Percentiles rank a stretch among this genome's conserved stretches.
Evolutionary conservation across 2,797 vertebrate species (phyloP).

Genomic region (Chelon labrosus): DNA sequence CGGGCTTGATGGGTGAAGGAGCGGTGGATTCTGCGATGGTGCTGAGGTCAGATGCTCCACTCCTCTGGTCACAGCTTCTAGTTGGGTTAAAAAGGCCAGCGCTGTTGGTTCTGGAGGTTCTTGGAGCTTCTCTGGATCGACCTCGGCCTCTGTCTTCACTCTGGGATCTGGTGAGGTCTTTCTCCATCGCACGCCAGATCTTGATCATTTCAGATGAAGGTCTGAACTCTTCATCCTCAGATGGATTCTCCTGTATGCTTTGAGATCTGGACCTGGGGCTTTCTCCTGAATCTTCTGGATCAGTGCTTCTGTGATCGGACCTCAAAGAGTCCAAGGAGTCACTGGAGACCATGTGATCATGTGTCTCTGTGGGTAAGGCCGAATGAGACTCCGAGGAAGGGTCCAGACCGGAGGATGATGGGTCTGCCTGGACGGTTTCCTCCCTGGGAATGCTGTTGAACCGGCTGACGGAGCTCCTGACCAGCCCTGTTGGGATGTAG

Average conservation of each 20-base stretch:
- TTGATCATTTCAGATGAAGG: slow-evolving; percentile 87
- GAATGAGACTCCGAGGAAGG: slow-evolving; percentile 16
- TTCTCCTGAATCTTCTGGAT: slow-evolving; percentile 33
- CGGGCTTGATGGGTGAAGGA: slow-evolving; percentile 59
- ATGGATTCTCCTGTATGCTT: slow-evolving; percentile 25
- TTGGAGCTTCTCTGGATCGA: slow-evolving; percentile 19
- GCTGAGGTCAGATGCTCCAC: slow-evolving; percentile 77
- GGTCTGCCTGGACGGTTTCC: slow-evolving; percentile 13
- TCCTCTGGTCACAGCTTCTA: slow-evolving; percentile 21
- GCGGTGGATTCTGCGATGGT: slow-evolving; percentile 62
- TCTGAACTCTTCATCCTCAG: slow-evolving; percentile 81
- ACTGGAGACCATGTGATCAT: slow-evolving; percentile 35
- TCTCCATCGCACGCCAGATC: slow-evolving; percentile 89
- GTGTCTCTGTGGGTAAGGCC: not conserved
- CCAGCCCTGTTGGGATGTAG: slow-evolving; percentile 93
- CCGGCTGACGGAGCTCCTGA: slow-evolving; percentile 89
- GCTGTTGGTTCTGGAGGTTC: slow-evolving; percentile 8
- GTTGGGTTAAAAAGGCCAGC: slow-evolving; percentile 14
- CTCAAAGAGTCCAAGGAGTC: slow-evolving; percentile 60
- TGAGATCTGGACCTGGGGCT: slow-evolving; percentile 19
- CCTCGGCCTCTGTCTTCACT: slow-evolving; percentile 5
- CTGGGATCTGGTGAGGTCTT: slow-evolving; percentile 49
- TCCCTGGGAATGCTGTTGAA: slow-evolving; percentile 86
- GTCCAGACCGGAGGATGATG: slow-evolving; percentile 6
- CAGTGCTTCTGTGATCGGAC: slow-evolving; percentile 33